A percentile compares a stretch with the other conserved stretches of the same genome.
Conservation (phyloP, 2,797 vertebrate genomes). For the Paramormyrops hopkinsi region DNA sequence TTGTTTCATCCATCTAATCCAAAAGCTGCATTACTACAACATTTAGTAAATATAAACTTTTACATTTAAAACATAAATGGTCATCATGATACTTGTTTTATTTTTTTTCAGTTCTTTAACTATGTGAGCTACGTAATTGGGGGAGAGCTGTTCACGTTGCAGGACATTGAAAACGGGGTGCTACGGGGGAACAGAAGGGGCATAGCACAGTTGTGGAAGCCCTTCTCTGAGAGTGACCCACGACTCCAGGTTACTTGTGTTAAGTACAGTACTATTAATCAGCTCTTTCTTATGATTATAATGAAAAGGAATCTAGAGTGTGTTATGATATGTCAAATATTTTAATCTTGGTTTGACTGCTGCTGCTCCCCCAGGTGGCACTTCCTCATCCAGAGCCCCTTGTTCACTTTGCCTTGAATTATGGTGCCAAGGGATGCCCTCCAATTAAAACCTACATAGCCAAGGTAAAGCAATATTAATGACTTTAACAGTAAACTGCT, state of each 20-base stretch:
- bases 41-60: neutral
- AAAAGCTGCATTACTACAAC: neutral
- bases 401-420: slow-evolving; percentile 74
- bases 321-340: neutral
- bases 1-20: neutral
- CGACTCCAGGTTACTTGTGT: slow-evolving; percentile 58
- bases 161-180: slow-evolving; percentile 73
- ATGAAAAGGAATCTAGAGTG: neutral
- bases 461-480: slow-evolving; percentile 47
- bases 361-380: slow-evolving; percentile 56
- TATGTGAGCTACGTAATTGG: slow-evolving; percentile 75
- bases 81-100: neutral
- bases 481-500: neutral
- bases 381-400: slow-evolving; percentile 66
- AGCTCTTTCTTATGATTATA: neutral
- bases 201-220: slow-evolving; percentile 60
- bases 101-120: slow-evolving; percentile 63
- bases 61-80: neutral
- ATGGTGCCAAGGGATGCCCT: slow-evolving; percentile 67
- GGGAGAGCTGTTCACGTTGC: slow-evolving; percentile 69
- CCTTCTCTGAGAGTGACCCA: slow-evolving; percentile 69
- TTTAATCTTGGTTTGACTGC: neutral
- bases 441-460: slow-evolving; percentile 70
- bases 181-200: slow-evolving; percentile 71
- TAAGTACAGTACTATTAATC: neutral